A percentile compares a stretch with the other conserved stretches of the same genome.
phyloP scores from a whole-genome alignment of 1,140 invertebrate species.

The Whitmania pigra region DNA sequence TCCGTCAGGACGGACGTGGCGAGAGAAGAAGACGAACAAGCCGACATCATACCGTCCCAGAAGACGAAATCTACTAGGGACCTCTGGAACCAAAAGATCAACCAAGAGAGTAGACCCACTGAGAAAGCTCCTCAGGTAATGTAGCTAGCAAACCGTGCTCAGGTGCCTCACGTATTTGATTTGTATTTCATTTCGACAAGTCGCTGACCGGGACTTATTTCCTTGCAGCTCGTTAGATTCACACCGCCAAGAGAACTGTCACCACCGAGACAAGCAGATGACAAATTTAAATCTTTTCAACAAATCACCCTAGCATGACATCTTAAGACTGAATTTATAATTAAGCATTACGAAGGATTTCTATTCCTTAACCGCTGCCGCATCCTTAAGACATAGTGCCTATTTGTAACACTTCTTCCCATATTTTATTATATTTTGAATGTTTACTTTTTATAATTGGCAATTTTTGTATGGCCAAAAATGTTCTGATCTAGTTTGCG shows the following conservation, averaged over 20 bases:
- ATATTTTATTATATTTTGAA: no score
- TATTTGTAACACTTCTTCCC: no score
- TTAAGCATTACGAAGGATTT: no score
- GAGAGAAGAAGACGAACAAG: conserved; percentile 11
- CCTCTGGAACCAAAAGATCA: conserved; percentile 3
- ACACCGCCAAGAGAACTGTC: conserved; percentile 25
- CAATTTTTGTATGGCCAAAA: no score
- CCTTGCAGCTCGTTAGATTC: conserved; percentile 21
- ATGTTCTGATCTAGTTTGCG: no score
- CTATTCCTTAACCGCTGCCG: no score
- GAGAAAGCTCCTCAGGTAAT: conserved; percentile 13
- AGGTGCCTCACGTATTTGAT: not conserved
- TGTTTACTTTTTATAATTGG: no score
- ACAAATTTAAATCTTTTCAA: conserved; percentile 19
- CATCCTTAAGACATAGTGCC: no score
- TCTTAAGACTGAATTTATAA: not conserved
- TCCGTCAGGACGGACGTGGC: conserved; percentile 14
- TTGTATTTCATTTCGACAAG: not conserved
- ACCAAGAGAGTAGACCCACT: not conserved
- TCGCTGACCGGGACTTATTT: not conserved
- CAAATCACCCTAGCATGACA: conserved; percentile 16
- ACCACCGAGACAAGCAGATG: conserved; percentile 18
- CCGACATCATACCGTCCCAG: conserved; percentile 1
- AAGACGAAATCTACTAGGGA: conserved; percentile 9
- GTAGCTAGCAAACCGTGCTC: not conserved